Conservation (phyloP, 1,140 invertebrate genomes). For the Venturia canescens region DNA sequence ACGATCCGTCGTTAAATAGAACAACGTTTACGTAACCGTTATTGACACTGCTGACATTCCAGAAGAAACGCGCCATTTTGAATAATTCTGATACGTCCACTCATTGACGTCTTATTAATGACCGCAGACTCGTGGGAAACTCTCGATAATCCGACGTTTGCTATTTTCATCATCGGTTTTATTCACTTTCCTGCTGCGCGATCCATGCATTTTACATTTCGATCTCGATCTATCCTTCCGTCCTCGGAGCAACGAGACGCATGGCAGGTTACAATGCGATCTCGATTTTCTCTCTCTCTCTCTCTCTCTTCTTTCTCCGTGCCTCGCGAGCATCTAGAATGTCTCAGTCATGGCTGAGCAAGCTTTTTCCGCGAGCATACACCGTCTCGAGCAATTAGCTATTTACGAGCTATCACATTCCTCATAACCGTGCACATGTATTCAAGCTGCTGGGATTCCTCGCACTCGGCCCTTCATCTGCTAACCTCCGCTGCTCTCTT, state of each 20-base stretch:
- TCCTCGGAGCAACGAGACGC: conserved; percentile 18
- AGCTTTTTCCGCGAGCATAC: conserved; percentile 51
- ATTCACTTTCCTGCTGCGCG: neutral
- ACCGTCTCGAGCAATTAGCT: conserved; percentile 65
- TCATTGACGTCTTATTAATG: conserved; percentile 8
- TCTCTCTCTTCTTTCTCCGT: neutral
- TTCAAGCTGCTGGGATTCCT: conserved; percentile 31
- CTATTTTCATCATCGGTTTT: neutral
- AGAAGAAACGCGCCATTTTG: neutral
- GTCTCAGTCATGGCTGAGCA: conserved; percentile 57
- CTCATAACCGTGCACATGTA: conserved; percentile 50
- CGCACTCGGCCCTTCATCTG: conserved; percentile 48
- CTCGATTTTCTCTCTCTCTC: neutral
- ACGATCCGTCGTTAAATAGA: too few relatives aligned
- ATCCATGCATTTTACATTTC: neutral
- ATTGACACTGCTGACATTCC: too few relatives aligned
- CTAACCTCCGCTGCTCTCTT: conserved; percentile 54
- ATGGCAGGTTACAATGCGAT: conserved; percentile 8
- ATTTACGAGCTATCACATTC: conserved; percentile 64
- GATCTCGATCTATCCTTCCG: conserved; percentile 40
- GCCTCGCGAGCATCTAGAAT: conserved; percentile 11
- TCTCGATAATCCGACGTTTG: neutral
- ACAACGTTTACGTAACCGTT: too few relatives aligned
- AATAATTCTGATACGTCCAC: neutral
- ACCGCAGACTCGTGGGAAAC: conserved; percentile 16